Conservation (phyloP, 2,113 vertebrate species). For the Heteronetta atricapilla region DNA sequence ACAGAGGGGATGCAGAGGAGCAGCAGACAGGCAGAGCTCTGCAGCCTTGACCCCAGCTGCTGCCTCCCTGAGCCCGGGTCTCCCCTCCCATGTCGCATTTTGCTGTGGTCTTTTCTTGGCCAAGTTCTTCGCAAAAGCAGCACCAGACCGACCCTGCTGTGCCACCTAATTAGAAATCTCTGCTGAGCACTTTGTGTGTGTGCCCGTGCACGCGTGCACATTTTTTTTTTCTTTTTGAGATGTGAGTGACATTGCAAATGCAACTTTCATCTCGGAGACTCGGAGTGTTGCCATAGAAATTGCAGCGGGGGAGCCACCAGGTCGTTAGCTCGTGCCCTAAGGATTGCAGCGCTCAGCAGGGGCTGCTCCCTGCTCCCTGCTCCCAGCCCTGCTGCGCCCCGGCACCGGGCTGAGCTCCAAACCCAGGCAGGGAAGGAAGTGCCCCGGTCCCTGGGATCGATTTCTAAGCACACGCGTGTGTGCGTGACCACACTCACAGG, state of each 20-base stretch:
- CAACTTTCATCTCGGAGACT: conserved; percentile 7
- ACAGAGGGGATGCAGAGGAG: no score
- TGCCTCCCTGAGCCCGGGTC: no score
- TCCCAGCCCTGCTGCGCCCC: not conserved
- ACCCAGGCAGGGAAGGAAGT: not conserved
- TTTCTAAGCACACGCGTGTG: accelerated
- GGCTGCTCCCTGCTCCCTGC: not conserved
- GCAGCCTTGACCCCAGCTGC: not conserved
- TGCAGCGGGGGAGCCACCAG: not conserved
- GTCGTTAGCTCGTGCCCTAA: not conserved
- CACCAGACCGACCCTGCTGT: not conserved
- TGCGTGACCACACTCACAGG: not conserved
- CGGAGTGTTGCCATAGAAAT: conserved; percentile 69
- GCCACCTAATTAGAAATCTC: not conserved
- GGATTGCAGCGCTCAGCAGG: not conserved
- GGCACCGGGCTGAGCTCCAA: not conserved
- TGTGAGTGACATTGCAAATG: conserved; percentile 24
- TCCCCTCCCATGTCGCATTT: accelerated
- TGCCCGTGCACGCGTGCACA: not conserved
- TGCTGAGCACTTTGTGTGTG: no score
- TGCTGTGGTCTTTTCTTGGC: not conserved
- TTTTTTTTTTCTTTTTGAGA: not conserved
- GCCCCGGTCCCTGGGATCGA: not conserved
- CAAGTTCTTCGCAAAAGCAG: not conserved
- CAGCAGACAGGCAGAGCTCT: not conserved